Conservation (phyloP, 2,113 vertebrate genomes). For the Calyptommatus sinebrachiatus region DNA sequence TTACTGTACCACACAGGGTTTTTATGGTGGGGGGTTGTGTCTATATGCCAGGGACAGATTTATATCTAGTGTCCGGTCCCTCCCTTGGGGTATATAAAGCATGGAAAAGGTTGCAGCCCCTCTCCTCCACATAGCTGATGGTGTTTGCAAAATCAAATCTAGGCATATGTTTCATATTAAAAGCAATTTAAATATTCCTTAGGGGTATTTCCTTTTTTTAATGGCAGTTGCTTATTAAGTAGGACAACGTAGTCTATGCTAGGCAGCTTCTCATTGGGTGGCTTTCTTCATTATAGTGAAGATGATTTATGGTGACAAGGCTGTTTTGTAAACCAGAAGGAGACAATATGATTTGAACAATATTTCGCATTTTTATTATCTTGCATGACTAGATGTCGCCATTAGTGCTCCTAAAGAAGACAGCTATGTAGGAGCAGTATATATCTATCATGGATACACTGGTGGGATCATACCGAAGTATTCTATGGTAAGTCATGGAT, state of each 20-base stretch:
- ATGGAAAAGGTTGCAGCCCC: slow-evolving; percentile 8
- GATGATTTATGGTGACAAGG: slow-evolving; percentile 14
- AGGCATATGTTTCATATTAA: background rate
- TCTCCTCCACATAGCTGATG: slow-evolving; percentile 7
- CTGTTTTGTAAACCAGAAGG: slow-evolving; percentile 8
- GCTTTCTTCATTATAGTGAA: background rate
- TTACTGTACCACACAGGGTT: background rate
- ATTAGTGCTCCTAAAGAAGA: slow-evolving; percentile 93
- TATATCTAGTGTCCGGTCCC: slow-evolving; percentile 6
- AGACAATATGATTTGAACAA: slow-evolving; percentile 11
- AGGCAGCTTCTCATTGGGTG: background rate
- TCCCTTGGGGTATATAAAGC: background rate
- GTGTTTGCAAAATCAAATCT: background rate
- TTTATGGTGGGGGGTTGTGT: background rate
- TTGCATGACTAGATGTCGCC: slow-evolving; percentile 83
- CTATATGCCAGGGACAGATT: background rate
- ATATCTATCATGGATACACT: slow-evolving; percentile 90
- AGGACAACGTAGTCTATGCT: slow-evolving; percentile 9
- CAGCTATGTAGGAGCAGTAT: slow-evolving; percentile 87
- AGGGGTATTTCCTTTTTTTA: slow-evolving; percentile 17
- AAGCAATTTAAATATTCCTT: slow-evolving; percentile 4
- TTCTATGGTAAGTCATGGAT: slow-evolving; percentile 83
- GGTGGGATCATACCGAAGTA: slow-evolving; percentile 83
- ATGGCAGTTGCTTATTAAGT: slow-evolving; percentile 27
- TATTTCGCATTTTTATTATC: slow-evolving; percentile 26